These are phyloP conservation scores for Heliangelus exortis DNA, from an alignment of 2,797 vertebrate genomes.

Conservation along the genomic window DNA sequence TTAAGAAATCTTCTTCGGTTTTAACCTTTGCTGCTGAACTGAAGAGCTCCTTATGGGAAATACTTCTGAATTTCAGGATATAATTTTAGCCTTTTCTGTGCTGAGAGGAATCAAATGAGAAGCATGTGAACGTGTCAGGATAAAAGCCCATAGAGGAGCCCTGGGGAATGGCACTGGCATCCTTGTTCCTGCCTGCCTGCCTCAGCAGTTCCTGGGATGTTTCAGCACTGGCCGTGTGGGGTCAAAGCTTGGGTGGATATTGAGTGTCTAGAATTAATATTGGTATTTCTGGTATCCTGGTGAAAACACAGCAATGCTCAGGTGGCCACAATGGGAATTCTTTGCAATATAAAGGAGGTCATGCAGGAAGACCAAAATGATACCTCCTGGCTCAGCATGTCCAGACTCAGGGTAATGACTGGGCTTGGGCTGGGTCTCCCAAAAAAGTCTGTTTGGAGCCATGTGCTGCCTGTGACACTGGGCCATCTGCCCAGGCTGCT, in stretches of 20 bases:
- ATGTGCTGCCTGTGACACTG: rapidly evolving
- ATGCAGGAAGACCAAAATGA: not conserved
- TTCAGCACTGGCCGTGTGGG: not conserved
- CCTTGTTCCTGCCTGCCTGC: not conserved
- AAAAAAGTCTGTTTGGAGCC: not conserved
- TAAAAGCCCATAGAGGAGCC: not conserved
- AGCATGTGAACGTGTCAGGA: not conserved
- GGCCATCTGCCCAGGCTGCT: not conserved
- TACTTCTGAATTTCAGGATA: not conserved
- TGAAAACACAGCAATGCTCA: not conserved
- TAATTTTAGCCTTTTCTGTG: not conserved
- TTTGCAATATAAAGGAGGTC: not conserved
- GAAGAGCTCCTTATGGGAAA: not conserved
- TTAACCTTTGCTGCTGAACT: not conserved
- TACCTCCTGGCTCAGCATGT: not conserved
- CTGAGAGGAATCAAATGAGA: not conserved
- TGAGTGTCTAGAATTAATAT: not conserved
- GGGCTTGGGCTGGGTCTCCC: not conserved
- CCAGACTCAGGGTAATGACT: not conserved
- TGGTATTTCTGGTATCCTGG: not conserved
- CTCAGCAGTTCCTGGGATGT: not conserved
- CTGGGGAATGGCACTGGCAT: not conserved
- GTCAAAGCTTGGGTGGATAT: not conserved
- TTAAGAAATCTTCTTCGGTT: not conserved
- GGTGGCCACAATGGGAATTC: not conserved